phyloP scores from a whole-genome alignment of 2,113 vertebrate genomes.

The Anhinga rufa region DNA sequence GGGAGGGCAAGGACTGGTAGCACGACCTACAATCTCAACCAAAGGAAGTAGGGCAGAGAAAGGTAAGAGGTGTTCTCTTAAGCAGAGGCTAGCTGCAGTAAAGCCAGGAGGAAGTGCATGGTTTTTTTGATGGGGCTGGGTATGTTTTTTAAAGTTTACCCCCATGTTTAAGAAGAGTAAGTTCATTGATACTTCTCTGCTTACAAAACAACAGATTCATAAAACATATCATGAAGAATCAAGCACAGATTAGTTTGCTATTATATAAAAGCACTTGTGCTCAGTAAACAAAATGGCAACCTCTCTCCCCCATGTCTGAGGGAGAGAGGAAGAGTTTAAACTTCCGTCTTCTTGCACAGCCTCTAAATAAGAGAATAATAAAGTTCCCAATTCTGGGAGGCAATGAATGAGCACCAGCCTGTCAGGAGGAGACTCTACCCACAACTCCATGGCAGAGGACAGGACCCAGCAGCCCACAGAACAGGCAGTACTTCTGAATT shows the following conservation, averaged over 20 bases:
- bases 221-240: neutral
- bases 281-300: neutral
- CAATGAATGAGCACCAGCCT: neutral
- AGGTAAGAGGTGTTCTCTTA: slow-evolving; percentile 12
- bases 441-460: neutral
- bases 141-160: neutral
- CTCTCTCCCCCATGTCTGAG: neutral
- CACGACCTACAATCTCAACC: neutral
- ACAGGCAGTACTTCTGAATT: neutral
- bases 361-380: slow-evolving; percentile 45
- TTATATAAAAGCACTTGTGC: neutral
- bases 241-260: neutral
- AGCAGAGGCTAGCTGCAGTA: neutral
- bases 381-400: neutral
- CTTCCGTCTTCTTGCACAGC: neutral
- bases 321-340: neutral
- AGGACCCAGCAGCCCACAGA: neutral
- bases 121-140: neutral
- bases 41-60: neutral
- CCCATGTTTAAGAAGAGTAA: neutral
- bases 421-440: neutral
- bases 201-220: neutral
- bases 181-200: neutral
- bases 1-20: neutral
- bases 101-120: neutral